These are phyloP conservation scores for Drosophila saltans DNA, from an alignment of 1,140 invertebrate genomes.

Conservation along the genomic window DNA sequence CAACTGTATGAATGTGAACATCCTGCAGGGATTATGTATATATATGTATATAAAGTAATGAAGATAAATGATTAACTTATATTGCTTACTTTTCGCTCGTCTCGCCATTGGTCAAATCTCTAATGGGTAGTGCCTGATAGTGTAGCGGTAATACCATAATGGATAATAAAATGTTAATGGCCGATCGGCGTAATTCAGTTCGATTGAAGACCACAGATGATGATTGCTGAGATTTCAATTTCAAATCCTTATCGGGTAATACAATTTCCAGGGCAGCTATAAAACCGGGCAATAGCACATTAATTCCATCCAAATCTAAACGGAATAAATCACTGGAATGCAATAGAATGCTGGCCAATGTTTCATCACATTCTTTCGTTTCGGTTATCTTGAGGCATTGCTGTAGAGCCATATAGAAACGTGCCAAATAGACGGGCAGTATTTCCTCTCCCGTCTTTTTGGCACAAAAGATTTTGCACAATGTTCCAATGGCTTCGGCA, in stretches of 20 bases:
- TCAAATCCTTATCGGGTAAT: conserved; percentile 90
- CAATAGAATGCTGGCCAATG: conserved; percentile 90
- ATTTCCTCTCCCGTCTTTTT: conserved; percentile 98
- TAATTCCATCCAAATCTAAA: conserved; percentile 96
- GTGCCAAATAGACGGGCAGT: conserved; percentile 95
- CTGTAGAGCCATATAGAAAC: conserved; percentile 96
- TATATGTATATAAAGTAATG: background rate
- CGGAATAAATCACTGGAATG: conserved; percentile 93
- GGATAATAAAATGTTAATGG: conserved; percentile 94
- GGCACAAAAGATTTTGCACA: conserved; percentile 97
- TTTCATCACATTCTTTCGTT: conserved; percentile 87
- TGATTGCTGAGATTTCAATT: conserved; percentile 85
- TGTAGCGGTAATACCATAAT: conserved; percentile 95
- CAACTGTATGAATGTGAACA: conserved; percentile 90
- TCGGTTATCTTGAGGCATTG: conserved; percentile 90
- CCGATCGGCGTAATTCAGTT: conserved; percentile 93
- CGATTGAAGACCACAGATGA: conserved; percentile 85
- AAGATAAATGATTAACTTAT: background rate
- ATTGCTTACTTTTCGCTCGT: conserved; percentile 83
- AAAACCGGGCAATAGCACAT: conserved; percentile 94
- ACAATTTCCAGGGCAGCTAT: conserved; percentile 95
- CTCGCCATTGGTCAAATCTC: conserved; percentile 86
- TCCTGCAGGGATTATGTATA: conserved; percentile 44
- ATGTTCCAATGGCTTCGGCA: conserved; percentile 96
- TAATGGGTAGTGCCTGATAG: conserved; percentile 92